Evolutionary conservation across 2,888 invertebrate genomes (phyloP).

Genomic region (Drosophila mercatorum): DNA sequence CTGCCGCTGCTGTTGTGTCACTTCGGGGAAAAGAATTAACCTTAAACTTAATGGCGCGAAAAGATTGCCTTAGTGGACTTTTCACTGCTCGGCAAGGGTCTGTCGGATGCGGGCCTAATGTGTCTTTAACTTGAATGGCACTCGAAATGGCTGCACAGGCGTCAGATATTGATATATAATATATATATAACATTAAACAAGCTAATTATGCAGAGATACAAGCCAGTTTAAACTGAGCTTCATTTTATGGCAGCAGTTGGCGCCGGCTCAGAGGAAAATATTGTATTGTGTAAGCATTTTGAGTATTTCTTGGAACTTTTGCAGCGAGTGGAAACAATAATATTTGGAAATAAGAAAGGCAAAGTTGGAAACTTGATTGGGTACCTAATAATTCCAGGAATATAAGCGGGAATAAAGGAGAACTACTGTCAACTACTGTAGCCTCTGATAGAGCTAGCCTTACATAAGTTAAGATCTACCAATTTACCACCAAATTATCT

Average conservation of each 20-base stretch:
- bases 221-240: neutral
- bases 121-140: slow-evolving; percentile 73
- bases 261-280: neutral
- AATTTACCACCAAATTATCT: too few relatives aligned
- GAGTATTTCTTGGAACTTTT: neutral
- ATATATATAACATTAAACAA: slow-evolving; percentile 17
- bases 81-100: slow-evolving; percentile 15
- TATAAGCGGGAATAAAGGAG: neutral
- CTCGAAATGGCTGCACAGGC: slow-evolving; percentile 34
- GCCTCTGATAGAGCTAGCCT: too few relatives aligned
- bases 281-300: too few relatives aligned
- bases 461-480: too few relatives aligned
- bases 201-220: slow-evolving; percentile 29
- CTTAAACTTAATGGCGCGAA: slow-evolving; percentile 78
- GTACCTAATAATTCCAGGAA: neutral
- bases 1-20: slow-evolving; percentile 40
- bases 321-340: neutral
- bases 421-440: too few relatives aligned
- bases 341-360: neutral
- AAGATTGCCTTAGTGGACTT: slow-evolving; percentile 47
- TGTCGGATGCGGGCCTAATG: slow-evolving; percentile 46
- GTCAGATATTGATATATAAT: slow-evolving; percentile 35
- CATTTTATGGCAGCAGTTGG: neutral
- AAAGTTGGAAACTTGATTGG: neutral
- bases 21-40: slow-evolving; percentile 69